Evolutionary conservation across 2,888 invertebrate species (phyloP).

Genomic region (Lasius fuliginosus): DNA sequence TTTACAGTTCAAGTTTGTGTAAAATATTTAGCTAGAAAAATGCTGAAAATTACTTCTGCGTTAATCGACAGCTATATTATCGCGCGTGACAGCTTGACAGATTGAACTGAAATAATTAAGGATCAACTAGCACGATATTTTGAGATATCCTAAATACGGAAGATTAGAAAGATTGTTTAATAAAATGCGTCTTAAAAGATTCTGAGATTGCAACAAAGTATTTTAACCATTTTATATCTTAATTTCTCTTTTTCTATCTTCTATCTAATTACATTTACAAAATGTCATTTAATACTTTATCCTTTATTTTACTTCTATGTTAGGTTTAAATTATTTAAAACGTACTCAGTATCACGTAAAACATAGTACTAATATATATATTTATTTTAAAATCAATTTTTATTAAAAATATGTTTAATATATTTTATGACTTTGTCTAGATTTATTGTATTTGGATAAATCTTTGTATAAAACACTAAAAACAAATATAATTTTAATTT

Average conservation of each 20-base stretch:
- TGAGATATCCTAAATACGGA: background rate
- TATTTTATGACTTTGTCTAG: no score
- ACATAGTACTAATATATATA: no score
- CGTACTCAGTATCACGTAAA: no score
- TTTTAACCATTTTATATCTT: background rate
- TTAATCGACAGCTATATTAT: background rate
- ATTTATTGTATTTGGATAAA: no score
- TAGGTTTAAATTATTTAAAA: no score
- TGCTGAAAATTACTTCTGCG: background rate
- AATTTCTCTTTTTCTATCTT: background rate
- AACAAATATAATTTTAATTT: no score
- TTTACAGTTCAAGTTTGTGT: background rate
- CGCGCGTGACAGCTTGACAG: background rate
- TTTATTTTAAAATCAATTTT: no score
- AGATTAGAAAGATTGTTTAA: background rate
- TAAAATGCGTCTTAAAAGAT: background rate
- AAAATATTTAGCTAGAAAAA: background rate
- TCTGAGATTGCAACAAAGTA: background rate
- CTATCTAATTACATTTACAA: background rate
- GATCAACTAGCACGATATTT: background rate
- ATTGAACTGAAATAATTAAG: background rate
- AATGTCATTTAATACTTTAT: no score
- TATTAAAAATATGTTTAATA: no score
- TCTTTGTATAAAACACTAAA: no score
- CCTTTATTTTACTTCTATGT: no score